Evolutionary conservation across 1,140 invertebrate species (phyloP), one percentile per base, ranked within the genome.

Genomic region (Bombus pascuorum): DNA sequence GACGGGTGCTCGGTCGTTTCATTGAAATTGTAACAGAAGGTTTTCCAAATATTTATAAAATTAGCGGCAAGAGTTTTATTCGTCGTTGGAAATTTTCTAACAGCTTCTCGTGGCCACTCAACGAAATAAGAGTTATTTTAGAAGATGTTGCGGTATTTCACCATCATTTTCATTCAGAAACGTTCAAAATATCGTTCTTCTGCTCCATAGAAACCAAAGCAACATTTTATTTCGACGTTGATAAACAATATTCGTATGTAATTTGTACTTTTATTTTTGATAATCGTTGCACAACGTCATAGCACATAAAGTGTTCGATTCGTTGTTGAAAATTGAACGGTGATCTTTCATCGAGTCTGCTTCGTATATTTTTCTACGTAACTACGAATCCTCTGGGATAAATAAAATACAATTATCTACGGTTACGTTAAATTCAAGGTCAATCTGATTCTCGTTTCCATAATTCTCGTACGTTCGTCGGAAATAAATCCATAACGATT

Each of bases 31-130:
- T 13, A 12, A 62, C 59, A 0, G 3, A 62, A 12, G 25, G 15
- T 15, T 22, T 9, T 37, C 0, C 2, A 37, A 68, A 37, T 68
- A 37, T 68, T 37, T 34, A 1, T 22, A 10, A 25, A 32, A 65
- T 65, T 0, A 32, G 13, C 12, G 62, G 18, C 28, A 2, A 37
- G 0, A 68, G 10, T 32, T 32, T 32, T 32, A 32, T 32, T 32
- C 32, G 32, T 32, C 32, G 32, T 32, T 32, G 32, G 32, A 32
- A 32, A 68, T 68, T 68, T 68, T 37, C 0, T 8, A 66, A 34
- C 66, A 4, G 9, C 13, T 12, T 37, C 0, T 3, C 1, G 9
- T 3, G 1, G 22, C 2, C 22, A 25, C 0, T 1, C 2, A 37
- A 68, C 18, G 34, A 68, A 68, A 68, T 53, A 10, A n/a, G 22